Evolutionary conservation across 2,113 vertebrate species (phyloP).

Genomic region (Climacteris rufus): DNA sequence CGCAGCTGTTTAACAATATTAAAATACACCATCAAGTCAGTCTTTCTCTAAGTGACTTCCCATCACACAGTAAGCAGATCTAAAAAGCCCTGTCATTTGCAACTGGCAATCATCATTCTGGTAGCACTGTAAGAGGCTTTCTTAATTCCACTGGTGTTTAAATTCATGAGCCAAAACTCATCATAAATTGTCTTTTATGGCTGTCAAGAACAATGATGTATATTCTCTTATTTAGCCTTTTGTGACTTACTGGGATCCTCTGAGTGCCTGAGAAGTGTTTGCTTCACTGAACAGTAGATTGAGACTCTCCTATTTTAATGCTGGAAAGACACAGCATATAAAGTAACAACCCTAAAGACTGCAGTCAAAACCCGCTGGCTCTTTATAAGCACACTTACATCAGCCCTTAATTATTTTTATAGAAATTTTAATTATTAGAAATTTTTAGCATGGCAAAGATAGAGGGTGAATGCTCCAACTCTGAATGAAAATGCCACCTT

Average conservation of each 20-base stretch:
- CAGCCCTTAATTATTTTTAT: neutral
- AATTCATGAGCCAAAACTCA: slow-evolving; percentile 36
- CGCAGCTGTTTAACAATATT: slow-evolving; percentile 36
- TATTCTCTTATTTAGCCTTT: slow-evolving; percentile 11
- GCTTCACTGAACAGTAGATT: neutral
- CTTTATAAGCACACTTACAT: neutral
- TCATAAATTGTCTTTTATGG: slow-evolving; percentile 16
- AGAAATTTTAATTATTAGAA: neutral
- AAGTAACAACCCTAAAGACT: neutral
- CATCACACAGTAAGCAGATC: neutral
- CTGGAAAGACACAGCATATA: neutral
- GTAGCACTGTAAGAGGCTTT: neutral
- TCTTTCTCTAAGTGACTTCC: neutral
- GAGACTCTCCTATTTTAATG: neutral
- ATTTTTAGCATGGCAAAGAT: neutral
- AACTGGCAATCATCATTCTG: slow-evolving; percentile 18
- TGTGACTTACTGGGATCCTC: neutral
- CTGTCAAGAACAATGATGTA: neutral
- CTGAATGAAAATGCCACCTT: neutral
- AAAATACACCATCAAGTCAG: slow-evolving; percentile 18
- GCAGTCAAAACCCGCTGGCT: neutral
- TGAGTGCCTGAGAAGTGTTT: neutral
- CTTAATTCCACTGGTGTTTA: slow-evolving; percentile 28
- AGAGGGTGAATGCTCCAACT: neutral
- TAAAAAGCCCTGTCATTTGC: slow-evolving; percentile 19